Evolutionary conservation across 2,888 invertebrate species (phyloP).

Genomic region (Heliconius aoede): DNA sequence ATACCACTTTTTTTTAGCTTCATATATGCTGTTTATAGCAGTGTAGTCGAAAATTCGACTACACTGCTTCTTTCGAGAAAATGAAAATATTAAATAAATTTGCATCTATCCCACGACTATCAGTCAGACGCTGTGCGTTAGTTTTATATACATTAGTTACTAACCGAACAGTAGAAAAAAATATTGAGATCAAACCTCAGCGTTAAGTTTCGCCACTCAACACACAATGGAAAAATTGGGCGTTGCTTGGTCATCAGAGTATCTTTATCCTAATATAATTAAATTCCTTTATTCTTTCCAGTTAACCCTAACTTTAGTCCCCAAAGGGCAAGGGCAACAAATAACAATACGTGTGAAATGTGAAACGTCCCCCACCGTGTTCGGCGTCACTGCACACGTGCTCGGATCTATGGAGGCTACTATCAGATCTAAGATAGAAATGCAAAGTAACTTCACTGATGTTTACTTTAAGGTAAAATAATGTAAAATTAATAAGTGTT

Average conservation of each 20-base stretch:
- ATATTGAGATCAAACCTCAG: too few relatives aligned
- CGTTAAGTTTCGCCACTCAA: too few relatives aligned
- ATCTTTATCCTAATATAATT: too few relatives aligned
- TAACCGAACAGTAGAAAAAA: too few relatives aligned
- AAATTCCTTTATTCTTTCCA: slow-evolving; percentile 49
- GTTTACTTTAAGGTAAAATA: slow-evolving; percentile 69
- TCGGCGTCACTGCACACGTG: slow-evolving; percentile 64
- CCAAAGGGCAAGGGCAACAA: slow-evolving; percentile 67
- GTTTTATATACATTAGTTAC: too few relatives aligned
- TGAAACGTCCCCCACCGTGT: slow-evolving; percentile 54
- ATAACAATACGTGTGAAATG: slow-evolving; percentile 65
- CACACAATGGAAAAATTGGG: too few relatives aligned
- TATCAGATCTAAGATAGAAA: slow-evolving; percentile 63
- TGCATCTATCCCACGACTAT: too few relatives aligned
- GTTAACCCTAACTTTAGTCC: slow-evolving; percentile 66
- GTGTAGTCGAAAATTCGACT: too few relatives aligned
- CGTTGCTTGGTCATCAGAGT: too few relatives aligned
- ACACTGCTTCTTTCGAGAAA: too few relatives aligned
- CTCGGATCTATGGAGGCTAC: slow-evolving; percentile 64
- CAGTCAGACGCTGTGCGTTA: too few relatives aligned
- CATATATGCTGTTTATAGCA: background rate
- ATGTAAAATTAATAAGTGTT: background rate
- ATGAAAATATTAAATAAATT: too few relatives aligned
- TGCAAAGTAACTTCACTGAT: slow-evolving; percentile 67
- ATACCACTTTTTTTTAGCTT: background rate